Base-by-base conservation (phyloP, 2,888 invertebrate genomes). In the Clanis bilineata region DNA sequence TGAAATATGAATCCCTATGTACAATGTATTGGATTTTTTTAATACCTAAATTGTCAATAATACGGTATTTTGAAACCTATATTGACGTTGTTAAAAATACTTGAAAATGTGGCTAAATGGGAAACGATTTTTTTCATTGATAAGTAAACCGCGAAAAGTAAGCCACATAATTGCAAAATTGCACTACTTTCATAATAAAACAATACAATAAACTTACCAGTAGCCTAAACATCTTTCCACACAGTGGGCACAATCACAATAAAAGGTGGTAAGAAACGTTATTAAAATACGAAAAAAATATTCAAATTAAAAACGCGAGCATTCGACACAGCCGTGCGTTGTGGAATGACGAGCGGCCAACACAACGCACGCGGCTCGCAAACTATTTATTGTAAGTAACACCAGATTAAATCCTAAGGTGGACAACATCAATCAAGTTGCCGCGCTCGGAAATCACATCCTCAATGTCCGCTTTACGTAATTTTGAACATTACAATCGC, bases 271-370 rank as follows among this genome's bases (percentile, higher is more conserved):
- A 41, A 58, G 62, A 62, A 55, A 23, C 54, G 44, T 36, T 39
- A 47, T 47, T 41, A 60, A 70, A 66, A 55, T 57, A 69, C 63
- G 62, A 41, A 41, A 41, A 15, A 41, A 41, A 68, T 64, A 62
- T 62, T 66, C 36, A 43, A 69, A 67, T 67, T 71, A 58, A 10
- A 68, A 73, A 75, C 77, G 71, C 85, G 71, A 69, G 74, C 64
- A 63, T 62, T 62, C 71, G 67, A 65, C 70, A 68, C 78, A 65
- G 64, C 60, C 70, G 79, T 70, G 67, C 68, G 72, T 61, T 58
- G 66, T 58, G 58, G 73, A 80, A 68, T 83, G 84, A 64, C 76
- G 64, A 57, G 21, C 47, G 64, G 22, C 62, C 57, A 58, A 63
- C 63, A 66, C 69, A 18, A 28, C 51, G 51, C 32, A 51, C 32